These are phyloP conservation scores for Vombatus ursinus DNA, from an alignment of 2,113 vertebrate genomes.

Conservation along the genomic window DNA sequence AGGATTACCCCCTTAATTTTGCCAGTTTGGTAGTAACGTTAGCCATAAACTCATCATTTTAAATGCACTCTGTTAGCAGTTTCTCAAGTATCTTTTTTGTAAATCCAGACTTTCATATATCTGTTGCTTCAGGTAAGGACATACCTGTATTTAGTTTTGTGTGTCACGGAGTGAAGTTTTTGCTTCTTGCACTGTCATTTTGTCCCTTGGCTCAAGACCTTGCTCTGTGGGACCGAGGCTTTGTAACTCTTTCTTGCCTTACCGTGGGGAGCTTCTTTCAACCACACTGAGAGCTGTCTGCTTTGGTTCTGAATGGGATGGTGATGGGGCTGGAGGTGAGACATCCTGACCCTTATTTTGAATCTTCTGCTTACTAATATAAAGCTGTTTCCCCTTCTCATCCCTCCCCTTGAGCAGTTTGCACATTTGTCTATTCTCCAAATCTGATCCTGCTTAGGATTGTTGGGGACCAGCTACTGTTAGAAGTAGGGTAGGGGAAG, in stretches of 20 bases:
- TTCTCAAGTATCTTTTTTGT: not conserved
- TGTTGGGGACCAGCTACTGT: not conserved
- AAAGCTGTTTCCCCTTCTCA: not conserved
- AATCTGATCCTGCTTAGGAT: not conserved
- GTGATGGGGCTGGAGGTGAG: not conserved
- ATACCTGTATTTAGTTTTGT: not conserved
- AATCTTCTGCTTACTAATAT: not conserved
- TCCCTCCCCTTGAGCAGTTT: not conserved
- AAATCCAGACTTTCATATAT: not conserved
- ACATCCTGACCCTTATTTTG: not conserved
- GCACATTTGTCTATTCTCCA: not conserved
- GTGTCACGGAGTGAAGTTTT: not conserved
- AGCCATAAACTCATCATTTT: not conserved
- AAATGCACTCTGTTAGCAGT: not conserved
- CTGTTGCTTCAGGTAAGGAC: not conserved
- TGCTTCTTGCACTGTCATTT: not conserved
- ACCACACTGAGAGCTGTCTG: not conserved
- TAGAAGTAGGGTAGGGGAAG: not conserved
- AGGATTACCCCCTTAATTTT: not conserved
- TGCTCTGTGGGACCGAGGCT: not conserved
- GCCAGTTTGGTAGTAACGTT: not conserved
- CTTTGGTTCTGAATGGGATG: not conserved
- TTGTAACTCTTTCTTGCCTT: conserved; percentile 23
- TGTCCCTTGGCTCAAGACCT: not conserved
- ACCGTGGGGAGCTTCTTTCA: conserved; percentile 29